Evolutionary conservation across 92 coral and sea anemone species (phyloP), one percentile per base, ranked within the genome.

Genomic region (Parazoanthus darwini): DNA sequence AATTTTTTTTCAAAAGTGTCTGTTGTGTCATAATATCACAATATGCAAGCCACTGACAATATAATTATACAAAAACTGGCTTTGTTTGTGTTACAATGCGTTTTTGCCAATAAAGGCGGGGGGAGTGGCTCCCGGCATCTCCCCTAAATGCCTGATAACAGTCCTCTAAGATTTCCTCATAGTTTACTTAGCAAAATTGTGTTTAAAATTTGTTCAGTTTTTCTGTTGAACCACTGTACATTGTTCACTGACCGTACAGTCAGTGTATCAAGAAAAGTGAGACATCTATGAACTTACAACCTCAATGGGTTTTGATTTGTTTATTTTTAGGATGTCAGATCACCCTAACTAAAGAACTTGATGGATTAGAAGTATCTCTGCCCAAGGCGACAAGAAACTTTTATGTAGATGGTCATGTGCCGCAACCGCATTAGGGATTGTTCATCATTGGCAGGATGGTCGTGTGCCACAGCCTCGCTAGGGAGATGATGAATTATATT

Each of bases 401-500:
- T 88, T 97, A 97, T 94, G 99, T 97, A 3, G 99, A 97, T 89
- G 99, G 99, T 10, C 99, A 97, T 89, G 98, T 97, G 2, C 99
- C 99, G 13, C 98, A 97, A 73, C 99, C 99, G 7, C 98, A 97
- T 63, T 97, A 80, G 88, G 38, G 65, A 80, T 8, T 9, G 22
- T 2, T 13, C 14, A 3, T 54, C 59, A 54, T 54, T 54, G 3
- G 59, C 59, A 54, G 6, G 99, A 97, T 89, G 99, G 98, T 10
- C 99, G 95, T 89, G 98, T 95, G 1, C 99, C 98, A 18, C 97
- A 97, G 77, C 99, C 98, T 11, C 98, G 95, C 51, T 54, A 14
- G 59, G 3, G 3, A 54, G 14, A 11, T 3, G 59, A 54, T 76
- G 51, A 29, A 7, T 16, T 76, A 76, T 20, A 76, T 6, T 13